phyloP scores from a whole-genome alignment of 2,113 vertebrate genomes.

The Carassius carassius region DNA sequence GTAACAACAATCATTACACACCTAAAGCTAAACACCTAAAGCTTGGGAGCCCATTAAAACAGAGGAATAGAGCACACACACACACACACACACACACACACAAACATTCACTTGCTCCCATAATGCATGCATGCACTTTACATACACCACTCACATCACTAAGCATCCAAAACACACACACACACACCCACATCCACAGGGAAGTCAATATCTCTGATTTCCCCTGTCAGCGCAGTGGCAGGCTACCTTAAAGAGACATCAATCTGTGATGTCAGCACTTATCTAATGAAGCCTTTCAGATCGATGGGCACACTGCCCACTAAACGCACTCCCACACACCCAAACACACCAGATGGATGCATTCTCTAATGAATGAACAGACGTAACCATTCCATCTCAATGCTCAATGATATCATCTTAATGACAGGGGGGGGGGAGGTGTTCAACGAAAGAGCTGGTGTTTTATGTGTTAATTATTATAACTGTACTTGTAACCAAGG shows the following conservation, averaged over 20 bases:
- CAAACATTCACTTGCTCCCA: slow-evolving; percentile 21
- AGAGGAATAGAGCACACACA: slow-evolving; percentile 39
- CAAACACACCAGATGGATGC: slow-evolving; percentile 55
- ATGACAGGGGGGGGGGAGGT: slow-evolving; percentile 15
- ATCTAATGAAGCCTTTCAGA: slow-evolving; percentile 96
- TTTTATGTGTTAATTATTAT: slow-evolving; percentile 79
- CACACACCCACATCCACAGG: slow-evolving; percentile 58
- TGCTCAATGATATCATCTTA: slow-evolving; percentile 49
- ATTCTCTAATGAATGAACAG: slow-evolving; percentile 46
- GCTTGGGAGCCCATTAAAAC: slow-evolving; percentile 83
- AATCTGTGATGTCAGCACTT: slow-evolving; percentile 98
- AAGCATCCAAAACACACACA: slow-evolving; percentile 65
- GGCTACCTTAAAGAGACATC: slow-evolving; percentile 99
- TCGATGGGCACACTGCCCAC: slow-evolving; percentile 84
- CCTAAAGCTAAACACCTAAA: slow-evolving; percentile 77
- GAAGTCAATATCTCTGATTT: slow-evolving; percentile 93
- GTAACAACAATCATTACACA: slow-evolving; percentile 88
- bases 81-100: not conserved
- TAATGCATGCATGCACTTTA: slow-evolving; percentile 39
- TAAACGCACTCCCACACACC: slow-evolving; percentile 71
- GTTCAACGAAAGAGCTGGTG: slow-evolving; percentile 33
- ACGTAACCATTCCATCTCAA: slow-evolving; percentile 47
- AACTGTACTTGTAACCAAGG: too few species aligned
- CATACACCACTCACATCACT: slow-evolving; percentile 64
- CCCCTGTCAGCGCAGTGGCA: slow-evolving; percentile 82